A percentile compares a stretch with the other conserved stretches of the same genome.
Conservation (phyloP, 2,113 vertebrate species). For the Ascaphus truei region DNA sequence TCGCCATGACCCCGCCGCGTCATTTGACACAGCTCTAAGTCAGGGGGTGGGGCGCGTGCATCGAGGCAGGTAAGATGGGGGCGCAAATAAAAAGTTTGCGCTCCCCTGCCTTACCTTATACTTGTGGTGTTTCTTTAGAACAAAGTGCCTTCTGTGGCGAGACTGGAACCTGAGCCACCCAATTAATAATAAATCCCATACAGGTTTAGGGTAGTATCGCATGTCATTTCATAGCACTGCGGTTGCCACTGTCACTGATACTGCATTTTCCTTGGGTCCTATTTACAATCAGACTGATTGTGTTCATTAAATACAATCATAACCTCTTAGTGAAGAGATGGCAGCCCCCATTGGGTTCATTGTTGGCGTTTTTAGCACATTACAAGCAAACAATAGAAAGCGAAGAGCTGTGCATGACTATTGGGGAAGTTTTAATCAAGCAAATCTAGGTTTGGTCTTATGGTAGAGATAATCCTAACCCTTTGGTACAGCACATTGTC, state of each 20-base stretch:
- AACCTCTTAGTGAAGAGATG: not conserved
- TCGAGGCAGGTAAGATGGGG: not conserved
- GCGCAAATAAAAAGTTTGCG: too few relatives aligned
- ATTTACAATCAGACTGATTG: not conserved
- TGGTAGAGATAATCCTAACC: too few relatives aligned
- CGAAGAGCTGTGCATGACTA: too few relatives aligned
- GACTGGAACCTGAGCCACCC: not conserved
- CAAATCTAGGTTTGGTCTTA: too few relatives aligned
- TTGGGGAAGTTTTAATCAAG: too few relatives aligned
- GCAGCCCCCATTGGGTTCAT: too few relatives aligned
- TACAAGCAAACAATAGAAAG: too few relatives aligned
- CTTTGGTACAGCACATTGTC: too few relatives aligned
- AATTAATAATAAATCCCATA: constrained; percentile 4
- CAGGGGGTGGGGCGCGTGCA: constrained; percentile 36
- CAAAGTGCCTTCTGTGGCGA: not conserved
- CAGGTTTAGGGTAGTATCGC: too few relatives aligned
- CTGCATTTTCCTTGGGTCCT: not conserved
- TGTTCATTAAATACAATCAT: not conserved
- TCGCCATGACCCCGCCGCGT: too few relatives aligned
- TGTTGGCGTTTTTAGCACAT: too few relatives aligned
- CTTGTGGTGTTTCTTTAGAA: not conserved
- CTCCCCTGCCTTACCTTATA: not conserved
- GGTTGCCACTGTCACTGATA: not conserved
- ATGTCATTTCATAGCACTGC: not conserved
- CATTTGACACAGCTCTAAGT: too few relatives aligned